These are phyloP conservation scores for Toxotes lorentzi DNA, from an alignment of 2,797 vertebrate species.

Conservation along the genomic window DNA sequence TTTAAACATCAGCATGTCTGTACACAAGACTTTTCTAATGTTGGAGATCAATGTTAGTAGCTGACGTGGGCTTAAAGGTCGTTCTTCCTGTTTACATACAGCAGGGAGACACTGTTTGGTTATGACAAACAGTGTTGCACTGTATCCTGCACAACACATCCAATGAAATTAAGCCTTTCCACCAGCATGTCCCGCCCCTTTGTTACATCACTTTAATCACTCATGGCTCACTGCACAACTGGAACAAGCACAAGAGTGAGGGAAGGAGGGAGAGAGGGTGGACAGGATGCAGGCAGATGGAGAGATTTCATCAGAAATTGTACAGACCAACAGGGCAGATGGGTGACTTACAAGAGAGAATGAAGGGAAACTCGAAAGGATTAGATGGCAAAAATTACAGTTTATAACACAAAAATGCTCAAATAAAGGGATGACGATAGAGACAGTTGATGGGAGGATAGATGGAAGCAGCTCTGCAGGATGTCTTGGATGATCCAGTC, in stretches of 20 bases:
- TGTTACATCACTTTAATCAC: slow-evolving; percentile 79
- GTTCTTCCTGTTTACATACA: slow-evolving; percentile 61
- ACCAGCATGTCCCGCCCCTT: slow-evolving; percentile 55
- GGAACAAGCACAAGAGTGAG: slow-evolving; percentile 60
- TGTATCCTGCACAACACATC: slow-evolving; percentile 21
- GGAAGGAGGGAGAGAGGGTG: slow-evolving; percentile 26
- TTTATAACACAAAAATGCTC: slow-evolving; percentile 10
- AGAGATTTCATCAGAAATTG: slow-evolving; percentile 56
- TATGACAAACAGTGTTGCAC: slow-evolving; percentile 9
- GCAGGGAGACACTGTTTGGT: slow-evolving; percentile 52
- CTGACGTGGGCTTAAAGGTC: slow-evolving; percentile 33
- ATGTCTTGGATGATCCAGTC: slow-evolving; percentile 29
- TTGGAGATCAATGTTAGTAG: not conserved
- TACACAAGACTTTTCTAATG: not conserved
- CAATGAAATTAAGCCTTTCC: slow-evolving; percentile 64
- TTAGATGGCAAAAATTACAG: slow-evolving; percentile 6
- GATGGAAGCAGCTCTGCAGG: slow-evolving; percentile 12
- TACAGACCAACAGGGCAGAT: slow-evolving; percentile 30
- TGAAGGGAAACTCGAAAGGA: slow-evolving; percentile 24
- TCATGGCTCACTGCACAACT: slow-evolving; percentile 77
- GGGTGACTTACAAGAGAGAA: slow-evolving; percentile 9
- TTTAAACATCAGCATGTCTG: not conserved
- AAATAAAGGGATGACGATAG: not conserved
- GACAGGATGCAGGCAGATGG: slow-evolving; percentile 55
- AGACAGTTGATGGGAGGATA: not conserved